A percentile compares a stretch with the other conserved stretches of the same genome.
These are phyloP conservation scores for Caenorhabditis brenneri DNA, from an alignment of 1,140 invertebrate genomes.

Conservation along the genomic window DNA sequence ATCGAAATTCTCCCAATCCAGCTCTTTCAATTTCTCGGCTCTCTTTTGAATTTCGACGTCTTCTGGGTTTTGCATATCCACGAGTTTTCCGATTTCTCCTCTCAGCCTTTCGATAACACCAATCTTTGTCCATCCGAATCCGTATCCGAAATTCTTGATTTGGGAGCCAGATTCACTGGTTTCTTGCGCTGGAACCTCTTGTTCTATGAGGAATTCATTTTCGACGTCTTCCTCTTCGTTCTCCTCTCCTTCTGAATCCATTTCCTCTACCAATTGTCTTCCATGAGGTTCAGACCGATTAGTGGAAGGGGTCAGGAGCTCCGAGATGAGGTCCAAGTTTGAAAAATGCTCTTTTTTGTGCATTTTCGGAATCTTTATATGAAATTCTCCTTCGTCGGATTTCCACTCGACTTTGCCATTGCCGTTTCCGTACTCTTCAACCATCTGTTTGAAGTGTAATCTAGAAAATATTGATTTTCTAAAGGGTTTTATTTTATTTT, in stretches of 20 bases:
- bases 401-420: constrained; percentile 40
- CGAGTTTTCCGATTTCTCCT: constrained; percentile 38
- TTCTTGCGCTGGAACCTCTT: background rate
- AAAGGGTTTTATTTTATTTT: no score
- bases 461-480: no score
- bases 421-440: constrained; percentile 10
- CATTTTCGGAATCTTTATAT: constrained; percentile 33
- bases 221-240: background rate
- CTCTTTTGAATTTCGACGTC: background rate
- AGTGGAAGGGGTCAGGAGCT: constrained; percentile 19
- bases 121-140: constrained; percentile 49
- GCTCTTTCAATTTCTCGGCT: background rate
- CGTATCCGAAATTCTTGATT: constrained; percentile 35
- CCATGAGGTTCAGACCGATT: background rate
- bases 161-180: background rate
- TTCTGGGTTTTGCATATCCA: constrained; percentile 47
- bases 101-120: constrained; percentile 37
- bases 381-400: constrained; percentile 45
- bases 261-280: constrained; percentile 37
- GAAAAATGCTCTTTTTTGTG: constrained; percentile 39
- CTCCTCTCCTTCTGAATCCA: constrained; percentile 23
- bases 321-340: constrained; percentile 50
- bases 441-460: constrained; percentile 28
- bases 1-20: constrained; percentile 39
- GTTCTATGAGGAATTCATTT: background rate